These are phyloP conservation scores for Chaunax sp. DNA, from an alignment of 2,797 vertebrate genomes.

Conservation along the genomic window DNA sequence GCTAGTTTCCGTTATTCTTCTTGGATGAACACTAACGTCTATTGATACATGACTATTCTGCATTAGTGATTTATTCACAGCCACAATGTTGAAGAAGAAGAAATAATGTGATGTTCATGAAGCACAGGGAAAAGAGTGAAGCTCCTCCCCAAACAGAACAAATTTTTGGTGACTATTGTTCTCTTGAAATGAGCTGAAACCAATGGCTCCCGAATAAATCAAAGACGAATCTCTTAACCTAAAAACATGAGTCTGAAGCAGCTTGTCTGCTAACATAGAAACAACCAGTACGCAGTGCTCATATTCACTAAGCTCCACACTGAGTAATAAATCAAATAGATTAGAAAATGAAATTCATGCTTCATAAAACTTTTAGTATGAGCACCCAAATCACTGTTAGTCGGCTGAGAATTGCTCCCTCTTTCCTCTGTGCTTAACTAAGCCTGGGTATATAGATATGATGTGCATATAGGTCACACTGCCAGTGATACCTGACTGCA, in stretches of 20 bases:
- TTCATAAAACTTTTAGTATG: conserved; percentile 50
- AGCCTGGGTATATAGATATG: conserved; percentile 37
- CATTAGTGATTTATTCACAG: neutral
- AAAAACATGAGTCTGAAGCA: conserved; percentile 20
- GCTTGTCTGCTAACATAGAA: conserved; percentile 15
- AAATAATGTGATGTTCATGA: neutral
- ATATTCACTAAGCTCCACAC: conserved; percentile 19
- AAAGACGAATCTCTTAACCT: neutral
- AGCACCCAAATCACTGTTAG: conserved; percentile 43
- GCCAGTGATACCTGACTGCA: conserved; percentile 33
- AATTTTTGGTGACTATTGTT: neutral
- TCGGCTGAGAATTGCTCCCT: conserved; percentile 28
- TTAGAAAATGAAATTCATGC: conserved; percentile 56
- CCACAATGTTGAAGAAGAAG: neutral
- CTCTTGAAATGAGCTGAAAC: conserved; percentile 32
- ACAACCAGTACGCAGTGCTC: conserved; percentile 15
- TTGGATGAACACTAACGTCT: neutral
- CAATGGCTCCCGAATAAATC: conserved; percentile 6
- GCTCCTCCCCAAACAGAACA: no score
- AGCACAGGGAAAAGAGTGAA: neutral
- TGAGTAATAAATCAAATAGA: conserved; percentile 52
- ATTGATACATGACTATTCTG: neutral
- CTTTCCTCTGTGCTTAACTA: conserved; percentile 43
- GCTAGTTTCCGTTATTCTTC: neutral
- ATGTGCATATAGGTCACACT: conserved; percentile 26